phyloP scores from a whole-genome alignment of 2,888 invertebrate species.

The Melieria omissa region DNA sequence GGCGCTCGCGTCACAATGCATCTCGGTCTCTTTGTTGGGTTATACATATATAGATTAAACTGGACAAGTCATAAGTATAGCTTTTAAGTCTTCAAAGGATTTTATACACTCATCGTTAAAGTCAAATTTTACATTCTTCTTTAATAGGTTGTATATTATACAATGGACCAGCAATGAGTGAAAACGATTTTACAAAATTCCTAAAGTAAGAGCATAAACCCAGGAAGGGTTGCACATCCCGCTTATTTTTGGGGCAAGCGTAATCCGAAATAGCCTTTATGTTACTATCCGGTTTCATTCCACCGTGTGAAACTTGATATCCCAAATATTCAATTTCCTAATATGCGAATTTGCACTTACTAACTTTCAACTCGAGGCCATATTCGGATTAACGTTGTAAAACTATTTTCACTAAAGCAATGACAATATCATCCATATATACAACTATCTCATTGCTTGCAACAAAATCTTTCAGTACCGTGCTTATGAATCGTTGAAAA shows the following conservation, averaged over 20 bases:
- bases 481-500: no score
- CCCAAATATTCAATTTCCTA: constrained; percentile 5
- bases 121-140: neutral
- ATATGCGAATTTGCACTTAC: constrained; percentile 13
- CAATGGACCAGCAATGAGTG: neutral
- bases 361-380: neutral
- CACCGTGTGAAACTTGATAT: neutral
- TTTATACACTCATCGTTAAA: neutral
- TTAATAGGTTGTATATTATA: constrained; percentile 1
- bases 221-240: no score
- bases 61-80: neutral
- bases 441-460: no score
- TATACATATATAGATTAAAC: constrained; percentile 13
- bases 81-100: neutral
- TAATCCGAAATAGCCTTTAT: constrained; percentile 1
- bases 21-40: neutral
- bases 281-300: constrained; percentile 2
- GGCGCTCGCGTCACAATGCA: constrained; percentile 38
- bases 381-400: neutral
- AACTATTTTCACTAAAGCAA: constrained; percentile 3
- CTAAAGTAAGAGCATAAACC: constrained; percentile 21
- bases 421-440: no score
- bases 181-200: constrained; percentile 23
- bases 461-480: no score
- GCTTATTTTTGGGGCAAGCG: neutral